phyloP scores from a whole-genome alignment of 1,140 invertebrate genomes.

The Odontomachus brunneus region DNA sequence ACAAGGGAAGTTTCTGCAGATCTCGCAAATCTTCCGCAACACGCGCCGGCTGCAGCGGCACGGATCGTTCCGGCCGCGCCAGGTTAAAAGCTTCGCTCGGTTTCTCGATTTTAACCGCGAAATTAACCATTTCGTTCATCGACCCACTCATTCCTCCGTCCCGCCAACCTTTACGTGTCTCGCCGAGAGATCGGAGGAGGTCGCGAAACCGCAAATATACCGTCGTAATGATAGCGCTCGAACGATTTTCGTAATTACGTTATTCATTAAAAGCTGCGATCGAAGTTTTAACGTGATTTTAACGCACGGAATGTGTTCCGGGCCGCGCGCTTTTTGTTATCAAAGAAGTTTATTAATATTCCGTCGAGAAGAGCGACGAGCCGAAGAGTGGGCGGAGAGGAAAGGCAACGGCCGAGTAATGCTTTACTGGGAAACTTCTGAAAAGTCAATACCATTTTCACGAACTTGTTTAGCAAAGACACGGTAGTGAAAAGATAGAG shows the following conservation, averaged over 20 bases:
- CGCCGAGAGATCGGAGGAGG: not conserved
- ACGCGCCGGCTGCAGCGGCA: not conserved
- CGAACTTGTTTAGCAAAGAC: slow-evolving; percentile 52
- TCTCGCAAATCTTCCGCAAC: slow-evolving; percentile 10
- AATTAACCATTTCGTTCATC: not conserved
- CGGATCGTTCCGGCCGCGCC: not conserved
- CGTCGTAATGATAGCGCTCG: not conserved
- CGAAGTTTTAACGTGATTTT: slow-evolving; percentile 35
- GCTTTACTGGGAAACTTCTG: slow-evolving; percentile 38
- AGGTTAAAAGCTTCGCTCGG: not conserved
- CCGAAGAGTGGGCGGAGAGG: not conserved
- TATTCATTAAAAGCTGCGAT: slow-evolving; percentile 25
- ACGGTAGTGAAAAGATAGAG: slow-evolving; percentile 30
- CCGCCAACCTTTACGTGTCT: too few relatives aligned
- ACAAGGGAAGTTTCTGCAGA: not conserved
- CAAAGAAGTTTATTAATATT: slow-evolving; percentile 60
- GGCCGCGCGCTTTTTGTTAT: slow-evolving; percentile 15
- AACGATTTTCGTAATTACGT: slow-evolving; percentile 17
- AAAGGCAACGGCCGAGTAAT: slow-evolving; percentile 15
- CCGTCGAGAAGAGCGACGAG: slow-evolving; percentile 10
- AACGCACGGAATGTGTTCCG: slow-evolving; percentile 2
- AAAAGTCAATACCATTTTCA: slow-evolving; percentile 50
- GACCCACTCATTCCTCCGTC: not conserved
- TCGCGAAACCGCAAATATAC: not conserved
- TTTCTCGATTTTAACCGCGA: not conserved